Conservation (phyloP, 2,113 vertebrate genomes). For the Halcyon senegalensis region DNA sequence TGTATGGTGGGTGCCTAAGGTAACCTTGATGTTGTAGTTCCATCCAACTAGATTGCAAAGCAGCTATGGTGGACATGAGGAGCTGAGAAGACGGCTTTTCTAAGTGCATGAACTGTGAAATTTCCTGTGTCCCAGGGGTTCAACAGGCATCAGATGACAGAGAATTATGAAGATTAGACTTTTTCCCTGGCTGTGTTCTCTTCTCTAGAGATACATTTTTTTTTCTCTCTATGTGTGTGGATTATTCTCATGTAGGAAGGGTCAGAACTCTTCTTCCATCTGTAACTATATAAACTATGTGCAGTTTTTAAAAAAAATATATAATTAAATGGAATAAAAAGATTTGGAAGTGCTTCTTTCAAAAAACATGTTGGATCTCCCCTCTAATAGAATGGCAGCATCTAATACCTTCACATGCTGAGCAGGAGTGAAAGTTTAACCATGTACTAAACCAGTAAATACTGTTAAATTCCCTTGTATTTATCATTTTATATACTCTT, state of each 20-base stretch:
- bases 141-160: neutral
- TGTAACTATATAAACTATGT: neutral
- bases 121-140: neutral
- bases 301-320: neutral
- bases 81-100: neutral
- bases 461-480: slow-evolving; percentile 19
- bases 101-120: neutral
- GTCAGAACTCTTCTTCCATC: neutral
- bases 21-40: neutral
- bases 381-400: neutral
- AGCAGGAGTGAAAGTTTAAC: neutral
- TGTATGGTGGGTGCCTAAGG: neutral
- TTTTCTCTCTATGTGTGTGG: neutral
- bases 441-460: slow-evolving; percentile 15
- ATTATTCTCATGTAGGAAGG: neutral
- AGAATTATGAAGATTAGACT: neutral
- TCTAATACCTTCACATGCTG: neutral
- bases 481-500: slow-evolving; percentile 11
- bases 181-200: neutral
- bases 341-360: neutral
- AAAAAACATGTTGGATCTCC: neutral
- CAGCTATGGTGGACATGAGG: neutral
- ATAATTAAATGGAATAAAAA: neutral
- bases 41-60: neutral
- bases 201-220: neutral